Base-by-base conservation (phyloP, 2,888 invertebrate genomes). In the Rhabditoides inermis region DNA sequence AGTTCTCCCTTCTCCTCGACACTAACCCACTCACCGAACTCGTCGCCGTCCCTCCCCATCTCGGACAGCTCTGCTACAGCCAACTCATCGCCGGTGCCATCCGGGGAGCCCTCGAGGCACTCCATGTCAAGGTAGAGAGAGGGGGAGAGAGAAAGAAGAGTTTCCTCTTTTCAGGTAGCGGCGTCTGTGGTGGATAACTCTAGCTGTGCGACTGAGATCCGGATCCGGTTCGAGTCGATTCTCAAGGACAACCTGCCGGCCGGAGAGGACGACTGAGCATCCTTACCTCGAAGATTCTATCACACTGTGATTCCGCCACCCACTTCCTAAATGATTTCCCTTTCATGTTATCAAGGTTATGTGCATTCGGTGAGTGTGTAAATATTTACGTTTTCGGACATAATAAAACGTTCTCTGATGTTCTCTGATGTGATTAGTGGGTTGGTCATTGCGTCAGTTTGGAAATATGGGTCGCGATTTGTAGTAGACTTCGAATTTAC, bases 201-300 rank as follows among this genome's bases (percentile, higher is more conserved):
- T 18, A 54, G 66, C 12, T 66, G 69, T n/a, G n/a, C n/a, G 40
- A 98, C 94, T 22, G 98, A 98, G 81, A 81, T 99, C 22, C 82
- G 91, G 73, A 86, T 98, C 2, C 91, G 92, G 77, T 95, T 91
- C 78, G 85, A 92, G 58, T 86, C 90, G 77, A 84, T 90, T 77
- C 81, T 98, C 75, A 94, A 95, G 81, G 98, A 98, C 80, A 90
- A 92, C 1, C 87, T 95, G 70, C 95, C 98, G 10, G 91, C 91
- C 37, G 95, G 98, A 23, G 98, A 98, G 82, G 95, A 98, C 36
- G 65, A 71, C 53, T 71, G 54, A 66, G n/a, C n/a, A n/a, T n/a
- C n/a, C n/a, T n/a, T n/a, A n/a, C n/a, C n/a, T n/a, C n/a, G n/a
- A n/a, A n/a, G n/a, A n/a, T n/a, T n/a, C n/a, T n/a, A n/a, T n/a